Conservation (phyloP, 2,888 invertebrate genomes). For the Glomeris marginata region DNA sequence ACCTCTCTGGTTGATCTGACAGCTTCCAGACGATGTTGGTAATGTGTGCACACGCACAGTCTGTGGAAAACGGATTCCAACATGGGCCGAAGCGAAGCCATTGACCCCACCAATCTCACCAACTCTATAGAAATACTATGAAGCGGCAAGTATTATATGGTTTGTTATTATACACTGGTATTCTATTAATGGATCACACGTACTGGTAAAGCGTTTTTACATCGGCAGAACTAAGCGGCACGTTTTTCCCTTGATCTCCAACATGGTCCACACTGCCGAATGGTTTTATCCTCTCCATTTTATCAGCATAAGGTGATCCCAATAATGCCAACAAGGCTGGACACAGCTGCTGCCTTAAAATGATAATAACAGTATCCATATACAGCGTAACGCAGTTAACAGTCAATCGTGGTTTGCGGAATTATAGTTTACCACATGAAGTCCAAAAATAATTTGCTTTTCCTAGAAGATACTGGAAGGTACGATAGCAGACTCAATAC, state of each 20-base stretch:
- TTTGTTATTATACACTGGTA: not conserved
- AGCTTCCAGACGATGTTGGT: slow-evolving; percentile 69
- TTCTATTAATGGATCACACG: not conserved
- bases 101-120: slow-evolving; percentile 71
- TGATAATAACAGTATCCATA: too few relatives aligned
- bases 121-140: slow-evolving; percentile 74
- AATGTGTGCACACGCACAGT: slow-evolving; percentile 75
- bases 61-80: slow-evolving; percentile 85
- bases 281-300: slow-evolving; percentile 38
- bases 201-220: slow-evolving; percentile 79
- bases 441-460: slow-evolving; percentile 23
- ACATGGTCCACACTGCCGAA: slow-evolving; percentile 28
- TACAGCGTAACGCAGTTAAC: too few relatives aligned
- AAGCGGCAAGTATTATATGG: slow-evolving; percentile 17
- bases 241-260: slow-evolving; percentile 17
- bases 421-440: slow-evolving; percentile 31
- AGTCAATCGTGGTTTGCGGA: too few relatives aligned
- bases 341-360: slow-evolving; percentile 67
- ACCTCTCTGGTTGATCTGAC: slow-evolving; percentile 64
- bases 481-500: slow-evolving; percentile 19
- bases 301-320: slow-evolving; percentile 70
- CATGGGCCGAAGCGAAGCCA: slow-evolving; percentile 60
- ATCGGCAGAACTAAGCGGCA: slow-evolving; percentile 46
- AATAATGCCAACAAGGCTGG: slow-evolving; percentile 74
- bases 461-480: slow-evolving; percentile 19